Evolutionary conservation across 2,888 invertebrate genomes (phyloP).

Genomic region (Megamerina dolium): DNA sequence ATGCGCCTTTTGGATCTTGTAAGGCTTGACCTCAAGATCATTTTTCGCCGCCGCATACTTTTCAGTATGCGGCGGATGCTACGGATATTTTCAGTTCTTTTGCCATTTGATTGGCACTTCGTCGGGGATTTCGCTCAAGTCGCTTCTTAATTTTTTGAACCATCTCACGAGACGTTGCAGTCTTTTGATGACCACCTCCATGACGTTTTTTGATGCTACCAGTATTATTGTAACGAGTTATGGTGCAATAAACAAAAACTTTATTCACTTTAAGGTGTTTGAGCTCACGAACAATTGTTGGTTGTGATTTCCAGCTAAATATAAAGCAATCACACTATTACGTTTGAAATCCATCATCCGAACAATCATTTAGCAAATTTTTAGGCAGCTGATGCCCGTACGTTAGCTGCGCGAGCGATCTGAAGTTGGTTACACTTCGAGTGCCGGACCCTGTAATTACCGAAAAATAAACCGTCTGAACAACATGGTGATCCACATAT

Average conservation of each 20-base stretch:
- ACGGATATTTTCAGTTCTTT: too few relatives aligned
- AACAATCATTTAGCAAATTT: background rate
- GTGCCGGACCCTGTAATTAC: background rate
- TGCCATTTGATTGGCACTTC: too few relatives aligned
- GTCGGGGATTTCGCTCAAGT: too few relatives aligned
- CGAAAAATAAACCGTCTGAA: too few relatives aligned
- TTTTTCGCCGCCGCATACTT: too few relatives aligned
- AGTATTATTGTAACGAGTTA: background rate
- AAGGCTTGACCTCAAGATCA: too few relatives aligned
- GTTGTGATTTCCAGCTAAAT: background rate
- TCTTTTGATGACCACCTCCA: background rate
- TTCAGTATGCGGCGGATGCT: too few relatives aligned
- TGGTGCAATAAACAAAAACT: background rate
- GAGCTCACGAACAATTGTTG: background rate
- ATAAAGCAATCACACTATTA: background rate
- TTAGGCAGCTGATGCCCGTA: background rate
- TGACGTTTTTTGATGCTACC: background rate
- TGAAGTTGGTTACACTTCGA: background rate
- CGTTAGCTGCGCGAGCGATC: background rate
- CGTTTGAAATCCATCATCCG: background rate
- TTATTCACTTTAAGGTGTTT: background rate
- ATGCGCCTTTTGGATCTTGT: too few relatives aligned
- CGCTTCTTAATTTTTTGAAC: too few relatives aligned
- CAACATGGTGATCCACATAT: too few relatives aligned
- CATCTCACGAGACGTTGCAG: too few relatives aligned